Evolutionary conservation across 2,888 invertebrate genomes (phyloP).

Genomic region (Tyria jacobaeae): DNA sequence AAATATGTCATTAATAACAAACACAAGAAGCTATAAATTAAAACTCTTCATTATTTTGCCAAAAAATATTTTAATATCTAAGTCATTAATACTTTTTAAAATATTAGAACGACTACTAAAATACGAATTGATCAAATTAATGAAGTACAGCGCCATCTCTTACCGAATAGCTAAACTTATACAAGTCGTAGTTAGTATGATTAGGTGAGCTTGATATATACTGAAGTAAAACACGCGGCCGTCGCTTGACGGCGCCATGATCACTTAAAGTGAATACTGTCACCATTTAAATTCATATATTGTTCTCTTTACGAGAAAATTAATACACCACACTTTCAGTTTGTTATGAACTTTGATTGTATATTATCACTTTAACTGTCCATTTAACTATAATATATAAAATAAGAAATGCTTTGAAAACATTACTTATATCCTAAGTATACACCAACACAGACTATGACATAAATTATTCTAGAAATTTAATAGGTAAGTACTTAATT

Average conservation of each 20-base stretch:
- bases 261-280: constrained; percentile 89
- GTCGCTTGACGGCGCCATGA: constrained; percentile 86
- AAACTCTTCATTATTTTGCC: background rate
- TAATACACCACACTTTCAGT: constrained; percentile 31
- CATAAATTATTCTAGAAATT: constrained; percentile 17
- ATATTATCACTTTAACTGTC: constrained; percentile 26
- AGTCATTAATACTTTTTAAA: too few relatives aligned
- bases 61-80: too few relatives aligned
- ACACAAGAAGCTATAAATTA: background rate
- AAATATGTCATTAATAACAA: too few relatives aligned
- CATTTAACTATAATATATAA: constrained; percentile 24
- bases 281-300: constrained; percentile 87
- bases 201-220: constrained; percentile 71
- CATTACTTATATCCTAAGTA: constrained; percentile 38
- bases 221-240: constrained; percentile 82
- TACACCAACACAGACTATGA: constrained; percentile 20
- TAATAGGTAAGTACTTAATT: too few relatives aligned
- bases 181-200: constrained; percentile 50
- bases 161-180: constrained; percentile 78
- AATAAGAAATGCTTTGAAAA: constrained; percentile 35
- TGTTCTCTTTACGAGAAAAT: constrained; percentile 50
- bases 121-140: background rate
- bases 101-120: background rate
- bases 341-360: constrained; percentile 33
- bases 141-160: constrained; percentile 75